Base-by-base conservation (phyloP, 2,797 vertebrate species). In the Eupleurogrammus muticus region DNA sequence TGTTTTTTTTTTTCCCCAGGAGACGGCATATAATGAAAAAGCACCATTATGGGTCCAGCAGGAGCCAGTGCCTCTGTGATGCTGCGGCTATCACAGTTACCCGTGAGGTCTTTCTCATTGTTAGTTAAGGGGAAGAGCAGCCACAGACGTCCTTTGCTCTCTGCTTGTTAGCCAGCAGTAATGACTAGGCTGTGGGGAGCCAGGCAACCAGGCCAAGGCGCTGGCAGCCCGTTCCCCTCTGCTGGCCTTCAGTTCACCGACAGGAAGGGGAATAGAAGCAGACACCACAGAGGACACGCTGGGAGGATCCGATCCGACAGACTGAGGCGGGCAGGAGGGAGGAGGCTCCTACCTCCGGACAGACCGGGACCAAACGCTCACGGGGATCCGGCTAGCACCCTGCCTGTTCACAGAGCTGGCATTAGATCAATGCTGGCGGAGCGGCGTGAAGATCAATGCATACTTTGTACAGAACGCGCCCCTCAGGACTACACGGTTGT, bases 141-240 rank as follows among this genome's bases (percentile, higher is more conserved):
- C 63, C 70, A n/a, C 79, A 81, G 85, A 87, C 90, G 55, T 88
- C 80, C 83, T 74, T 69, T 12, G 81, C 86, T 86, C 82, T 84
- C 81, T 82, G 87, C 84, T 90, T 86, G 87, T 90, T 92, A 91
- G 81, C 84, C 79, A 79, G 84, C 90, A 81, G 86, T 91, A 91
- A 92, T 87, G 90, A 89, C 82, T 71, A 83, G 84, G 84, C 86
- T 84, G 86, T 83, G 66, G 81, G 87, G 85, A 87, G 80, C 79
- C 73, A 75, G 87, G 83, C 90, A 74, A 79, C 77, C 86, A 42
- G 80, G 87, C 87, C 84, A 87, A 87, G 81, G 60, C 57, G 46
- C 76, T 80, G 84, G 83, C 78, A 89, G 87, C 80, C 76, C 44
- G 80, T 89, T 89, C 80, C 69, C 76, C 82, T 89, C 75, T 76